These are phyloP conservation scores for Epirrhoe alternata DNA, from an alignment of 2,888 invertebrate genomes.

Conservation along the genomic window DNA sequence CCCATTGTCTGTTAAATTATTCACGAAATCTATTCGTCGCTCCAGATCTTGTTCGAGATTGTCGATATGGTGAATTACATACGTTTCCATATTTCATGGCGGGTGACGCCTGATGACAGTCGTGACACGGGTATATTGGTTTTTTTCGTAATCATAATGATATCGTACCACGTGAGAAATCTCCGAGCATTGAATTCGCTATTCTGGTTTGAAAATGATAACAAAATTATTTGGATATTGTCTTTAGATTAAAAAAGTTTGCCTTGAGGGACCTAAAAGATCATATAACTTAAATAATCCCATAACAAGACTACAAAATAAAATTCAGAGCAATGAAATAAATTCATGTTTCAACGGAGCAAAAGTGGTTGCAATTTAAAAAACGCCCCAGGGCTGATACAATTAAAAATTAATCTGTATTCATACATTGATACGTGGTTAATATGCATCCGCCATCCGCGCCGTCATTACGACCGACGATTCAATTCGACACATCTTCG, in stretches of 20 bases:
- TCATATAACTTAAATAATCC: neutral
- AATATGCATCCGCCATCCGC: conserved; percentile 55
- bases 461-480: conserved; percentile 69
- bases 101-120: conserved; percentile 73
- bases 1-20: conserved; percentile 81
- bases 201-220: neutral
- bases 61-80: conserved; percentile 76
- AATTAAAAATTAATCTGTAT: conserved; percentile 75
- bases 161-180: conserved; percentile 8
- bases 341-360: conserved; percentile 41
- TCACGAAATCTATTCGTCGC: conserved; percentile 79
- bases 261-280: neutral
- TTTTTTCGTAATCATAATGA: conserved; percentile 58
- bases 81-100: conserved; percentile 73
- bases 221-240: neutral
- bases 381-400: conserved; percentile 57
- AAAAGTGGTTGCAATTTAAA: conserved; percentile 53
- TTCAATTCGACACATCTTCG: conserved; percentile 84
- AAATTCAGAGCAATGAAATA: conserved; percentile 10
- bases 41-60: conserved; percentile 75
- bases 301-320: conserved; percentile 8
- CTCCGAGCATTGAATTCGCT: neutral
- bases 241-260: neutral
- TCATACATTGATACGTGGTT: conserved; percentile 66
- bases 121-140: conserved; percentile 68